These are phyloP conservation scores for Chironomus tepperi DNA, from an alignment of 1,140 invertebrate genomes.

Conservation along the genomic window DNA sequence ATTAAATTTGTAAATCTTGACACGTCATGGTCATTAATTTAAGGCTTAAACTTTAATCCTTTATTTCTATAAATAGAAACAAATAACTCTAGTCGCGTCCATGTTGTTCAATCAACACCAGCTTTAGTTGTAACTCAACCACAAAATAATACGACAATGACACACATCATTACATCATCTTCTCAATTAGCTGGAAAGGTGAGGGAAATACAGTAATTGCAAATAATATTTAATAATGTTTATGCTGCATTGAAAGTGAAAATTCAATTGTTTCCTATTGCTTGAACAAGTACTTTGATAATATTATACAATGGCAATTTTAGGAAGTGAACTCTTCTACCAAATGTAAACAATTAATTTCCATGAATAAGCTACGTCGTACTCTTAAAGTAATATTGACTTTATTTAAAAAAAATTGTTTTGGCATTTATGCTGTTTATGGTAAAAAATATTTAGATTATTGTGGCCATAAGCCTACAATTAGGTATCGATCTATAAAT, in stretches of 20 bases:
- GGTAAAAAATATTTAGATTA: too few species aligned
- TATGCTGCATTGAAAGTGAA: neutral
- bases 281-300: too few species aligned
- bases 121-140: neutral
- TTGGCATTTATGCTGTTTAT: too few species aligned
- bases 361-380: too few species aligned
- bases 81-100: neutral
- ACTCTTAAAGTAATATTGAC: too few species aligned
- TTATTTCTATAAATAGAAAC: neutral
- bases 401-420: too few species aligned
- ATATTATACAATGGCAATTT: too few species aligned
- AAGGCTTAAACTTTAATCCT: neutral
- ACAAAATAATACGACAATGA: neutral
- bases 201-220: neutral
- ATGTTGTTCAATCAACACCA: constrained; percentile 17
- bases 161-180: constrained; percentile 7
- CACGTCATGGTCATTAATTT: neutral
- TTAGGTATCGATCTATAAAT: too few species aligned
- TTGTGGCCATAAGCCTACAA: too few species aligned
- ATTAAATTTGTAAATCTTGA: neutral
- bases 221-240: neutral
- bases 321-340: too few species aligned
- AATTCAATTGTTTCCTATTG: too few species aligned
- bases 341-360: too few species aligned
- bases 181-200: constrained; percentile 11